These are phyloP conservation scores for Willowsia nigromaculata DNA, from an alignment of 2,888 invertebrate species.

Conservation along the genomic window DNA sequence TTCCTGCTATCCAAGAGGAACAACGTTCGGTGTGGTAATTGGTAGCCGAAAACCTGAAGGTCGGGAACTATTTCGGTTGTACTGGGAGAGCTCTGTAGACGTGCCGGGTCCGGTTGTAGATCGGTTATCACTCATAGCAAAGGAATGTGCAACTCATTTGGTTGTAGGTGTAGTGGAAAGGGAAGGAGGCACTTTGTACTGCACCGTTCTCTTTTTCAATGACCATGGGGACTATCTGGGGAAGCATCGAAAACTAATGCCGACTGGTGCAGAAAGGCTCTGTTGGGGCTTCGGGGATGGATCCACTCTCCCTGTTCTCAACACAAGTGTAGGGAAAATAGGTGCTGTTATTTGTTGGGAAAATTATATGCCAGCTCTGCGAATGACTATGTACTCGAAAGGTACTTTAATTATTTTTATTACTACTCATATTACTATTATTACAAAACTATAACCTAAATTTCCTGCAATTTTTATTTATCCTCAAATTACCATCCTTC, in stretches of 20 bases:
- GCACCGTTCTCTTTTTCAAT: constrained; percentile 68
- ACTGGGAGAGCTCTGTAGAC: constrained; percentile 71
- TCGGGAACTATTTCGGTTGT: constrained; percentile 67
- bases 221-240: constrained; percentile 63
- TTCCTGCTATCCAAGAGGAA: constrained; percentile 73
- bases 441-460: background rate
- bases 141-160: constrained; percentile 59
- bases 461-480: background rate
- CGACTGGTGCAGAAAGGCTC: constrained; percentile 70
- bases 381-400: constrained; percentile 72
- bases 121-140: constrained; percentile 56
- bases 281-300: constrained; percentile 74
- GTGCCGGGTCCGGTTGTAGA: constrained; percentile 72
- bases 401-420: constrained; percentile 35
- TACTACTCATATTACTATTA: background rate
- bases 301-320: constrained; percentile 63
- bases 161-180: constrained; percentile 73
- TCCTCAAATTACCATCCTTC: background rate
- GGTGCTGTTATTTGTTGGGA: constrained; percentile 75
- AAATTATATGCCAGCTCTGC: constrained; percentile 72
- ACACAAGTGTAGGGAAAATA: constrained; percentile 69
- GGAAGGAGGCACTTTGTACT: constrained; percentile 71
- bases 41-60: constrained; percentile 67
- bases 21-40: constrained; percentile 58
- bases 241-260: constrained; percentile 73